Conservation (phyloP, 1,140 invertebrate species). For the Holotrichia oblita region DNA sequence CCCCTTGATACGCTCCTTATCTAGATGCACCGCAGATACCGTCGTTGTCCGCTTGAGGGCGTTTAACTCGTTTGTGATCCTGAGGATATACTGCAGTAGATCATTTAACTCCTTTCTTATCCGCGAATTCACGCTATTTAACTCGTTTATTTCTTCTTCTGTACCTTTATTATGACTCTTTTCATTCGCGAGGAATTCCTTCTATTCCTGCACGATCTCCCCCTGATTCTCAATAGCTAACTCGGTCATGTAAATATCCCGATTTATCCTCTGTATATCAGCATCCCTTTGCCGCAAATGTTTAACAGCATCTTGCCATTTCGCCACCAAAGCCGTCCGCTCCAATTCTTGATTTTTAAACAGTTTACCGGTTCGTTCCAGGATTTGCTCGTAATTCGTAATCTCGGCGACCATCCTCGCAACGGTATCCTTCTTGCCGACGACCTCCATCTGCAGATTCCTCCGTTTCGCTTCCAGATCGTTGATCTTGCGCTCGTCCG, state of each 20-base stretch:
- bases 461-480: conserved; percentile 65
- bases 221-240: conserved; percentile 49
- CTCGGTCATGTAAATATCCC: conserved; percentile 48
- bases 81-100: conserved; percentile 47
- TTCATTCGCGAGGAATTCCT: conserved; percentile 56
- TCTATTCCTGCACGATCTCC: conserved; percentile 55
- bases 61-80: conserved; percentile 50
- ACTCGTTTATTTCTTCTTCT: conserved; percentile 50
- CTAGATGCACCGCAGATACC: conserved; percentile 48
- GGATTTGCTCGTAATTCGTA: conserved; percentile 64
- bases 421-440: conserved; percentile 61
- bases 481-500: conserved; percentile 71
- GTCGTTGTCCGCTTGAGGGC: conserved; percentile 49
- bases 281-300: conserved; percentile 66
- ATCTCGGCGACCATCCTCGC: conserved; percentile 64
- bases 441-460: conserved; percentile 64
- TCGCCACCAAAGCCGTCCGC: conserved; percentile 52
- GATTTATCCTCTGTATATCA: conserved; percentile 63
- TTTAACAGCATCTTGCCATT: conserved; percentile 66
- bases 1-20: conserved; percentile 50
- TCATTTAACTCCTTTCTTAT: conserved; percentile 46
- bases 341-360: conserved; percentile 55
- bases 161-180: conserved; percentile 55
- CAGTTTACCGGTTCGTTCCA: conserved; percentile 61
- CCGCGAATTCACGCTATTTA: conserved; percentile 49